phyloP scores from a whole-genome alignment of 1,140 invertebrate species.

The Hypsibius dujardini region DNA sequence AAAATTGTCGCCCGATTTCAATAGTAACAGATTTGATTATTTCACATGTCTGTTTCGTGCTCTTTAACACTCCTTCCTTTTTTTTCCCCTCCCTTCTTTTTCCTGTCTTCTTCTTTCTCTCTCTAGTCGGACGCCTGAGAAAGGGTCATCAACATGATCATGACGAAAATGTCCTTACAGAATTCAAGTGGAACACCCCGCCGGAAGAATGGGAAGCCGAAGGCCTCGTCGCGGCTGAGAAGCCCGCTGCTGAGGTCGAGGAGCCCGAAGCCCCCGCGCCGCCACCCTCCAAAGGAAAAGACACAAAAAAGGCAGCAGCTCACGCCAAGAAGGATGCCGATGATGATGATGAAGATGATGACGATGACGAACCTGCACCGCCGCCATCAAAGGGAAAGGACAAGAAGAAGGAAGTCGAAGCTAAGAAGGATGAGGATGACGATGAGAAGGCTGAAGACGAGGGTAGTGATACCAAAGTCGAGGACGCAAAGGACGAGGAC shows the following conservation, averaged over 20 bases:
- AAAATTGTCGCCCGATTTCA: too few species aligned
- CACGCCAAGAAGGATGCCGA: not conserved
- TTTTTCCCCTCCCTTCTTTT: too few species aligned
- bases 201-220: not conserved
- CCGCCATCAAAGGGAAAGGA: not conserved
- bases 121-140: too few species aligned
- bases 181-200: not conserved
- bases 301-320: not conserved
- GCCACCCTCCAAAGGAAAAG: not conserved
- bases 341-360: too few species aligned
- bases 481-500: constrained; percentile 2
- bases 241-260: not conserved
- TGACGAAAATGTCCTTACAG: too few species aligned
- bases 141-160: too few species aligned
- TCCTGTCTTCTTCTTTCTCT: too few species aligned
- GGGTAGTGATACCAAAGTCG: not conserved
- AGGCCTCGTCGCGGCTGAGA: not conserved
- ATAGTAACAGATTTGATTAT: too few species aligned
- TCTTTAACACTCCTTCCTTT: too few species aligned
- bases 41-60: too few species aligned
- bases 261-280: not conserved
- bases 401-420: not conserved
- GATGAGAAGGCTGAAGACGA: not conserved
- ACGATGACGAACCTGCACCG: not conserved
- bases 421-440: not conserved